Conservation (phyloP, 2,797 vertebrate species). For the Etheostoma perlongum region DNA sequence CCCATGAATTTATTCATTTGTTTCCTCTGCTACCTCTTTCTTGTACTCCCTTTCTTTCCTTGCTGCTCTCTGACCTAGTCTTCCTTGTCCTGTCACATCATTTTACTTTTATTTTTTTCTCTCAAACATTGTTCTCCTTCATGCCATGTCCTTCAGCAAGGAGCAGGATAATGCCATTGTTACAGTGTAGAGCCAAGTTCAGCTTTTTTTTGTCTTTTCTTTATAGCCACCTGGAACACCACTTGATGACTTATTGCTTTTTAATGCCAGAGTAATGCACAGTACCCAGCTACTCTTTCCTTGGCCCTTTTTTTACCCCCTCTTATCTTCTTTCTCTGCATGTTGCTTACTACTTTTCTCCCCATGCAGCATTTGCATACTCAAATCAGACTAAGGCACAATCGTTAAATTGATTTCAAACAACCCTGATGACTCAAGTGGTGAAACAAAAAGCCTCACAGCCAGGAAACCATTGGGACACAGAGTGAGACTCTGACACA, state of each 20-base stretch:
- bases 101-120: constrained; percentile 45
- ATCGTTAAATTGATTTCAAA: constrained; percentile 85
- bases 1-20: constrained; percentile 85
- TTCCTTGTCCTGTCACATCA: constrained; percentile 58
- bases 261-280: constrained; percentile 72
- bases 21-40: constrained; percentile 83
- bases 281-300: constrained; percentile 39
- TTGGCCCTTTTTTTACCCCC: constrained; percentile 1
- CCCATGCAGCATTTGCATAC: constrained; percentile 79
- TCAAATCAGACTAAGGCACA: constrained; percentile 82
- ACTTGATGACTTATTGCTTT: constrained; percentile 71
- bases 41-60: constrained; percentile 66
- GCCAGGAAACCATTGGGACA: constrained; percentile 63
- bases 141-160: constrained; percentile 66
- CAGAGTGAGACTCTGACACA: constrained; percentile 72
- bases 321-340: constrained; percentile 34
- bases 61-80: constrained; percentile 73
- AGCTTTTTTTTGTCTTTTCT: constrained; percentile 45
- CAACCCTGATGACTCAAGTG: constrained; percentile 84
- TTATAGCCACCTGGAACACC: constrained; percentile 65
- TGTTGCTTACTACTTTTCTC: constrained; percentile 46
- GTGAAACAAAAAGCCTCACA: constrained; percentile 75
- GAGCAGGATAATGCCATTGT: constrained; percentile 70
- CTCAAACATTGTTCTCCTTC: constrained; percentile 54
- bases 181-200: constrained; percentile 39